Conservation (phyloP, 2,113 vertebrate species). For the Tachuris rubrigastra region DNA sequence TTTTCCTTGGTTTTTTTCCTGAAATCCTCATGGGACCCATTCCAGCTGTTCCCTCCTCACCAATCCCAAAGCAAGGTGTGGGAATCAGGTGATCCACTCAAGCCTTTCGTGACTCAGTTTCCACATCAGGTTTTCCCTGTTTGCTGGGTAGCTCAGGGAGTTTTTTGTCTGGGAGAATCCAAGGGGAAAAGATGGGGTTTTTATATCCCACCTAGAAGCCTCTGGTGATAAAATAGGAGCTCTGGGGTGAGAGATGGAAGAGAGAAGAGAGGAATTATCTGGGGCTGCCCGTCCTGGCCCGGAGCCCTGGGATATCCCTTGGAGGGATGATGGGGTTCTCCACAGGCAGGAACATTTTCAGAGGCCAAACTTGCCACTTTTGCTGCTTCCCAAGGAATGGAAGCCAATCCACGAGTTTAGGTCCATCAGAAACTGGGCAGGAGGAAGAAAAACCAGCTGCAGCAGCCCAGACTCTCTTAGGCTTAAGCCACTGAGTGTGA, state of each 20-base stretch:
- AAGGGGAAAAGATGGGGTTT: neutral
- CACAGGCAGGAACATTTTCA: neutral
- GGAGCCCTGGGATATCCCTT: accelerated
- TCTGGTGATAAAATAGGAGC: neutral
- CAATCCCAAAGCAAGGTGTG: neutral
- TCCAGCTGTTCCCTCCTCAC: neutral
- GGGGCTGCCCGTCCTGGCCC: neutral
- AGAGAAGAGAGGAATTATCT: neutral
- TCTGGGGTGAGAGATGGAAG: neutral
- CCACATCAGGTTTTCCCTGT: neutral
- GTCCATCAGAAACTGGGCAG: neutral
- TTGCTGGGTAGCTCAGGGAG: neutral
- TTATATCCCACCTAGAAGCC: neutral
- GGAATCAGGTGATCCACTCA: neutral
- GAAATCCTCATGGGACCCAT: neutral
- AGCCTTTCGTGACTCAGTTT: neutral
- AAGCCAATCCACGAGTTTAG: neutral
- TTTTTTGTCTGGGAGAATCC: neutral
- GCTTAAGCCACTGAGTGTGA: neutral
- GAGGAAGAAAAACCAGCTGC: neutral
- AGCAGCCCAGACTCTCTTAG: conserved; percentile 1
- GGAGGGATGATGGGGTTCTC: neutral
- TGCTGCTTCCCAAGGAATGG: neutral
- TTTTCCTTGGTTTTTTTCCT: neutral
- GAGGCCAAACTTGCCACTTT: neutral